Base-by-base conservation (phyloP, 1,140 invertebrate genomes). In the Camponotus floridanus region DNA sequence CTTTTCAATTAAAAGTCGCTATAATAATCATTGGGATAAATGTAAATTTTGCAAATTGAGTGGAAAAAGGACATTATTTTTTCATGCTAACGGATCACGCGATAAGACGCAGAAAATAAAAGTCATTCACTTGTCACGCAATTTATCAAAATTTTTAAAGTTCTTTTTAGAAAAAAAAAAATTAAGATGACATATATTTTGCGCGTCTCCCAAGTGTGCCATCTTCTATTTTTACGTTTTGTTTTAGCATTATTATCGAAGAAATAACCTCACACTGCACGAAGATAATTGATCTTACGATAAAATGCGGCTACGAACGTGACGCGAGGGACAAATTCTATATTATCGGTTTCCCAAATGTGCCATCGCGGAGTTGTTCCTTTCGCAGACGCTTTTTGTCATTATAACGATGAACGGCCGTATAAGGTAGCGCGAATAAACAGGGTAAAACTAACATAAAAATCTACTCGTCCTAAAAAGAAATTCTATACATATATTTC, bases 401-500 rank as follows among this genome's bases (percentile, higher is more conserved):
- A 78, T 85, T 85, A 85, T 74, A 85, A 78, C 45, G 48, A 57
- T 68, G 81, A 78, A 78, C 81, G 51, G 39, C 79, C 39, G 39
- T 39, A 73, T 73, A 18, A 83, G 39, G 26, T 57, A 31, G 33
- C 48, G 21, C 26, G 48, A 85, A 85, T 85, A 78, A 78, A 85
- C 81, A 45, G 59, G 45, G 81, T 78, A 85, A 85, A 85, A 21
- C 45, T 45, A 45, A n/a, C 42, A n/a, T 78, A 89, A 83, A 71
- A 83, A 55, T 89, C 84, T 18, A 51, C 65, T 51, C 15, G 15
- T 86, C 70, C 78, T 57, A 48, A n/a, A 51, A 89, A 70, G 88
- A 88, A 89, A 89, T 79, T 83, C 84, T 74, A 89, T 51, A 83
- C 84, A 61, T 85, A 64, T 78, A 86, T 89, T 89, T 89, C 87